Percentiles rank a stretch among this genome's conserved stretches.
phyloP scores from a whole-genome alignment of 2,797 vertebrate species.

The Sebastes steindachneri region DNA sequence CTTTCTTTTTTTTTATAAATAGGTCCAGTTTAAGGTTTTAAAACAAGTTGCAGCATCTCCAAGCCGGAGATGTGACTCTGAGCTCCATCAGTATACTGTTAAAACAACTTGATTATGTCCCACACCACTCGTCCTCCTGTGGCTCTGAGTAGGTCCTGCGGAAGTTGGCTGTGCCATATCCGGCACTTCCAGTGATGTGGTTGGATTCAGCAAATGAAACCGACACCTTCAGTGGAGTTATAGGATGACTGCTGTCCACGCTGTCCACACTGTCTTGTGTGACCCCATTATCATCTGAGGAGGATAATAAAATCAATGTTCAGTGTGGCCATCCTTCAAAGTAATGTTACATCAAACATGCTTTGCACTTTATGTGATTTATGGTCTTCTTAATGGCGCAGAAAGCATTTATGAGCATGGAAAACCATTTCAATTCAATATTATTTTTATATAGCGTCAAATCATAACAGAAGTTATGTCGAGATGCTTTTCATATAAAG shows the following conservation, averaged over 20 bases:
- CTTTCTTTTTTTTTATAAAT: not conserved
- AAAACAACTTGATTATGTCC: slow-evolving; percentile 40
- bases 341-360: not conserved
- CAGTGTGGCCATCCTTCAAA: not conserved
- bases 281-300: slow-evolving; percentile 39
- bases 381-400: not conserved
- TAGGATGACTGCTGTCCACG: slow-evolving; percentile 18
- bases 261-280: slow-evolving; percentile 15
- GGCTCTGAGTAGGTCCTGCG: slow-evolving; percentile 73
- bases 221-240: slow-evolving; percentile 24
- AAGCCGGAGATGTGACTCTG: not conserved
- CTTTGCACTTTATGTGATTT: not conserved
- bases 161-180: slow-evolving; percentile 1
- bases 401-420: not conserved
- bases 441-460: too few relatives aligned
- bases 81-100: not conserved
- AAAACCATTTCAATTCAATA: not conserved
- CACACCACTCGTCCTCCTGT: slow-evolving; percentile 83
- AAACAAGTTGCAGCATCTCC: not conserved
- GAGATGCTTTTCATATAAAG: too few relatives aligned
- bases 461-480: too few relatives aligned
- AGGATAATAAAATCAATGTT: slow-evolving; percentile 15
- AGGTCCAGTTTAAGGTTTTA: not conserved
- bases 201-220: slow-evolving; percentile 38
- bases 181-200: not conserved